Base-by-base conservation (phyloP, 2,888 invertebrate species). In the Dione vanillae region DNA sequence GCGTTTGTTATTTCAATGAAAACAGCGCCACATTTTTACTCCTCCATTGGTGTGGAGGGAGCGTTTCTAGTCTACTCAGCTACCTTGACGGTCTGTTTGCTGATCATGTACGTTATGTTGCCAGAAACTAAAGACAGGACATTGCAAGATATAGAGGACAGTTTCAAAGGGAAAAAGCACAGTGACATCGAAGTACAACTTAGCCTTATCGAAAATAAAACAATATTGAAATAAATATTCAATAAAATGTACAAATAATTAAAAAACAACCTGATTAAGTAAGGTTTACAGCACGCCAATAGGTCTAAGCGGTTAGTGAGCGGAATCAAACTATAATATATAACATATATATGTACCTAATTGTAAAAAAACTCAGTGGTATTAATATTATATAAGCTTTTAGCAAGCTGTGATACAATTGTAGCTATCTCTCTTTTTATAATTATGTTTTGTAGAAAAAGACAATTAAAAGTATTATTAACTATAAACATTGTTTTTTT, bases 91-190 rank as follows among this genome's bases (percentile, higher is more conserved):
- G 83, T 91, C 27, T 90, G 91, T 75, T 79, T 93, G 54, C 70
- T 78, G 61, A 64, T 92, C 61, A 88, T 93, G 77, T 93, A 89
- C 67, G 76, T 80, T 1, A 80, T 93, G 74, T 74, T 92, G 65
- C 92, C 92, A 35, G 92, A 93, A 84, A 93, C 92, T 49, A 93
- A 92, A 79, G 92, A 92, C 47, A 87, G 88, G 52, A 92, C 92
- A 0, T 81, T 93, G 58, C 91, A 92, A 71, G 91, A 92, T 27
- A 93, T 93, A 61, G 92, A 93, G 82, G 85, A 91, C 76, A 91
- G 89, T 79, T 93, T 93, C 77, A 92, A 90, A 71, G 90, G 90
- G 37, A 88, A 80, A 70, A 85, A 80, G 49, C 77, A 67, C 0
- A 77, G 54, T n/a, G 91, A 91, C 66, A 71, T 82, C 0, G 92